Evolutionary conservation across 1,140 invertebrate genomes (phyloP).

Genomic region (Plectus sambesii): DNA sequence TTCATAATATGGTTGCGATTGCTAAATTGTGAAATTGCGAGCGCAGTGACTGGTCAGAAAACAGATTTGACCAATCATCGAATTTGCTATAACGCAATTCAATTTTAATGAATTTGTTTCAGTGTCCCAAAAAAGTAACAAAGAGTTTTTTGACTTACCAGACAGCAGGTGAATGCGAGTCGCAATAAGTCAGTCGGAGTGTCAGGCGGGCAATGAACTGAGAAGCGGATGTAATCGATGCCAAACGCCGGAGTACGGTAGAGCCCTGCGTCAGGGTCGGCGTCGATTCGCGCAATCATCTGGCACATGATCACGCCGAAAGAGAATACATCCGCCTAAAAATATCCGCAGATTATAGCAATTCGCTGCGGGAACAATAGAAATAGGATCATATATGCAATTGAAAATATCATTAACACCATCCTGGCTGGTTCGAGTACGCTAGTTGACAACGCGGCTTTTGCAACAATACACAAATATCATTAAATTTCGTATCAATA

Average conservation of each 20-base stretch:
- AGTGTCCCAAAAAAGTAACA: conserved; percentile 12
- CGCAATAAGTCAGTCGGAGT: conserved; percentile 76
- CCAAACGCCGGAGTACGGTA: conserved; percentile 66
- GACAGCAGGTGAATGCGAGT: conserved; percentile 80
- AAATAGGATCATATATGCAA: conserved; percentile 14
- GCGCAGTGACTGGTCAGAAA: too few species aligned
- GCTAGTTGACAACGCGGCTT: too few species aligned
- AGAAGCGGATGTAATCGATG: conserved; percentile 79
- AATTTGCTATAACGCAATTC: conserved; percentile 8
- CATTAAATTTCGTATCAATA: too few species aligned
- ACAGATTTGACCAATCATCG: not conserved
- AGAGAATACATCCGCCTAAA: conserved; percentile 84
- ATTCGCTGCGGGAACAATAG: too few species aligned
- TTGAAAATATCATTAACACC: too few species aligned
- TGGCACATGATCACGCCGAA: conserved; percentile 91
- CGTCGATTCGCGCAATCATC: conserved; percentile 80
- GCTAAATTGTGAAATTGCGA: too few species aligned
- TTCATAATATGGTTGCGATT: too few species aligned
- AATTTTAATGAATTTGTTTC: too few species aligned
- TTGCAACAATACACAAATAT: too few species aligned
- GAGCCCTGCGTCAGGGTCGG: conserved; percentile 79
- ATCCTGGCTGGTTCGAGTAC: too few species aligned
- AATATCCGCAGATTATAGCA: conserved; percentile 19
- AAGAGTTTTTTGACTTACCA: conserved; percentile 53
- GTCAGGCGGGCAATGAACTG: conserved; percentile 65